Base-by-base conservation (phyloP, 1,140 invertebrate genomes). In the Drosophila nebulosa region DNA sequence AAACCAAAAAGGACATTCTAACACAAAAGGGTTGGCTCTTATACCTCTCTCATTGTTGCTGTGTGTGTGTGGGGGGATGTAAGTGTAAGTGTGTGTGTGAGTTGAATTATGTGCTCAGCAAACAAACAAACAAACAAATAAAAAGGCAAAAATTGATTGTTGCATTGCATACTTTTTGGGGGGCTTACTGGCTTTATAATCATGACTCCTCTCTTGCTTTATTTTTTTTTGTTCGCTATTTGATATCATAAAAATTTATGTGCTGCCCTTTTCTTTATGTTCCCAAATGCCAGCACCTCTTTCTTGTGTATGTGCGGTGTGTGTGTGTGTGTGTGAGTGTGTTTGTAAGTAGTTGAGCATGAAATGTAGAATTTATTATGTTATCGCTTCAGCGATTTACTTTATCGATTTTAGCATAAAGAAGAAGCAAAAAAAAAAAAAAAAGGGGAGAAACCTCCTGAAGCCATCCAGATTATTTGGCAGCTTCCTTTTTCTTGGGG, bases 291-390 rank as follows among this genome's bases (percentile, higher is more conserved):
- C 39, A 21, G 27, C 56, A 64, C 32, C 39, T 46, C 39, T 46
- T 46, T 16, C 16, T 7, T 18, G 2, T 46, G 35, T 12, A 12
- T 35, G 7, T 35, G 32, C 14, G 3, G 35, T 36, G 35, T 36
- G 35, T 36, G 39, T 18, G 39, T 46, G 16, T 46, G n/a, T 36
- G 35, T 36, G 35, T 36, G 35, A 14, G 36, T 69, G 18, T 71
- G 59, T 51, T 42, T 52, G 55, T 39, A 70, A 65, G 78, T 86
- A 86, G 81, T 86, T 86, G 83, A 86, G 81, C 81, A 74, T 88
- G 79, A 89, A 88, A 83, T 72, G 75, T 81, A 73, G 83, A 89
- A 88, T 88, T 88, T 88, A 88, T 88, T 89, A 89, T 89, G 84
- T 88, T 88, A 88, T 88, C 83, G 83, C 75, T 83, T 74, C 84